Conservation (phyloP, 92 coral and sea anemone species). For the Parazoanthus darwini region DNA sequence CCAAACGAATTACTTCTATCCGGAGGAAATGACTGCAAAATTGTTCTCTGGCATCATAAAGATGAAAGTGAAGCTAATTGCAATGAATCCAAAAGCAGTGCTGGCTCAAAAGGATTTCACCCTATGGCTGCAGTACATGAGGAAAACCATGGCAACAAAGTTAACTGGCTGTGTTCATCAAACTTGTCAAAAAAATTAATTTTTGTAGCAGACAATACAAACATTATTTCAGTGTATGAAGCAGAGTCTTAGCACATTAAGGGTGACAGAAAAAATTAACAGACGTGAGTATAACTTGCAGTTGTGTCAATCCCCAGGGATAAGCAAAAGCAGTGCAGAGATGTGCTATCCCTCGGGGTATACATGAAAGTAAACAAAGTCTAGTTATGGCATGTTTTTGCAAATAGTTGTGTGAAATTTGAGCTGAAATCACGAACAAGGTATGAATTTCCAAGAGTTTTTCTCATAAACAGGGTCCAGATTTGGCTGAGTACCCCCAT, state of each 20-base stretch:
- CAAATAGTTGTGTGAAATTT: too few relatives aligned
- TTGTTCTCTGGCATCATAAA: slow-evolving; percentile 70
- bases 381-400: too few relatives aligned
- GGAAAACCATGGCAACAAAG: slow-evolving; percentile 77
- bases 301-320: too few relatives aligned
- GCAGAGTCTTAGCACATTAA: slow-evolving; percentile 22
- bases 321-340: too few relatives aligned
- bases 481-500: too few relatives aligned
- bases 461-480: too few relatives aligned
- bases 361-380: too few relatives aligned
- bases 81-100: slow-evolving; percentile 8
- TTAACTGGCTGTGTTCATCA: slow-evolving; percentile 84
- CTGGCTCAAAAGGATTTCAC: background rate
- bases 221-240: slow-evolving; percentile 77
- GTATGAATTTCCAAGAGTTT: too few relatives aligned
- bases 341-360: too few relatives aligned
- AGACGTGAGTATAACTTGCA: too few relatives aligned
- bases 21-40: slow-evolving; percentile 89
- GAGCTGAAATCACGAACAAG: too few relatives aligned
- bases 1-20: slow-evolving; percentile 64
- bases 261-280: background rate
- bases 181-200: slow-evolving; percentile 46
- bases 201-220: slow-evolving; percentile 84
- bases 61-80: slow-evolving; percentile 33
- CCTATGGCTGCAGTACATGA: slow-evolving; percentile 38